Base-by-base conservation (phyloP, 2,797 vertebrate species). In the Scomberomorus guttatus region DNA sequence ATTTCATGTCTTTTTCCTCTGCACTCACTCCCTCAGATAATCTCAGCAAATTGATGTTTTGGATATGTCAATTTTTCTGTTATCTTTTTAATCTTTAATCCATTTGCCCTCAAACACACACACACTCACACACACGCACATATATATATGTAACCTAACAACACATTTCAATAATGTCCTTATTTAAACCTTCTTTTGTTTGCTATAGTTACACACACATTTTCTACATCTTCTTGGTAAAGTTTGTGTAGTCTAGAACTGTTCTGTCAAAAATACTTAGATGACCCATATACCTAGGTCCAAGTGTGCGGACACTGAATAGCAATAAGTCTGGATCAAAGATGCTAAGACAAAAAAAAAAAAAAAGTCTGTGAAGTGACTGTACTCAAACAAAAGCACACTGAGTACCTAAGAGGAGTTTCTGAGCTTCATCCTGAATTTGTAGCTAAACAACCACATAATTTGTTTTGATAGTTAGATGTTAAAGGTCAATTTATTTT, bases 1-100 rank as follows among this genome's bases (percentile, higher is more conserved):
- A 74, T 77, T 87, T 73, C 37, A 67, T 87, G 80, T 75, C 8
- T 61, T 79, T 67, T 64, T 8, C 39, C 39, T 58, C 9, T 6
- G 2, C 12, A 24, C 62, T 66, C 29, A 6, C 68, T 52, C 29
- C 44, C 39, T 24, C 54, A 34, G 60, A 70, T 72, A 66, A 75
- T 25, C 52, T 60, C 22, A 51, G 29, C 22, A 27, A 57, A 65
- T 8, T 7, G 37, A 48, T 59, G 6, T 83, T 74, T 73, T 29
- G 25, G 27, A 52, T 52, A 15, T 29, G 22, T 75, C 63, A 63
- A 1, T 84, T 42, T 50, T 29, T 81, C 44, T 22, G 6, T 76
- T 61, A 24, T 59, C 29, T 20, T 58, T 77, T 75, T 58, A 58
- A 72, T 77, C 7, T 24, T 51, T 83, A 69, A 72, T 83, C 62